Evolutionary conservation across 2,797 vertebrate genomes (phyloP).

Genomic region (Amniataba percoides): DNA sequence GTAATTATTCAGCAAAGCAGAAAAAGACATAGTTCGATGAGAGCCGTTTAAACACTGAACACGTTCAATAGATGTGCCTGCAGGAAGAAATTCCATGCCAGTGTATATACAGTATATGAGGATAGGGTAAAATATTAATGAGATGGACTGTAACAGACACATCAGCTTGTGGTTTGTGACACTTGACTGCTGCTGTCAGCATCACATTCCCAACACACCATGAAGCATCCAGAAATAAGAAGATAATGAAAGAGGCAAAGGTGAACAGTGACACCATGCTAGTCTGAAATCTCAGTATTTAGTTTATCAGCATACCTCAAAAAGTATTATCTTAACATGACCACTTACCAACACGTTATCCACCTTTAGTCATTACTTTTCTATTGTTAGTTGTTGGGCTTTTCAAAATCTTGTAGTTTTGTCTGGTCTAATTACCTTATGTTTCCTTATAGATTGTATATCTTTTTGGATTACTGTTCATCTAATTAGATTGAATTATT

Average conservation of each 20-base stretch:
- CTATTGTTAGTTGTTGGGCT: background rate
- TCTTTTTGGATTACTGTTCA: background rate
- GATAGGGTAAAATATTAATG: slow-evolving; percentile 20
- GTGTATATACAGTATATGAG: background rate
- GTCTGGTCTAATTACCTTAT: background rate
- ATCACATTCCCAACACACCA: background rate
- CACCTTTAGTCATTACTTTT: background rate
- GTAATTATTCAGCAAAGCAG: background rate
- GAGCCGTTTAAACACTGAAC: background rate
- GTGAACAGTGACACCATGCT: background rate
- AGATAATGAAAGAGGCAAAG: background rate
- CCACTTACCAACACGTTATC: background rate
- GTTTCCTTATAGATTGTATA: background rate
- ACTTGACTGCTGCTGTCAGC: slow-evolving; percentile 19
- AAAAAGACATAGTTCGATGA: background rate
- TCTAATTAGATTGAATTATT: background rate
- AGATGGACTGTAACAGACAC: background rate
- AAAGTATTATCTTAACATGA: background rate
- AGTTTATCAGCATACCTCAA: background rate
- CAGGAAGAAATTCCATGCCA: slow-evolving; percentile 4
- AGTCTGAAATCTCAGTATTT: background rate
- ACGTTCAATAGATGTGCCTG: background rate
- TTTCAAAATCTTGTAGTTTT: background rate
- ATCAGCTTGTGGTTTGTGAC: background rate
- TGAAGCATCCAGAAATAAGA: slow-evolving; percentile 4